These are phyloP conservation scores for Zosterops lateralis DNA, from an alignment of 2,113 vertebrate species.

Conservation along the genomic window DNA sequence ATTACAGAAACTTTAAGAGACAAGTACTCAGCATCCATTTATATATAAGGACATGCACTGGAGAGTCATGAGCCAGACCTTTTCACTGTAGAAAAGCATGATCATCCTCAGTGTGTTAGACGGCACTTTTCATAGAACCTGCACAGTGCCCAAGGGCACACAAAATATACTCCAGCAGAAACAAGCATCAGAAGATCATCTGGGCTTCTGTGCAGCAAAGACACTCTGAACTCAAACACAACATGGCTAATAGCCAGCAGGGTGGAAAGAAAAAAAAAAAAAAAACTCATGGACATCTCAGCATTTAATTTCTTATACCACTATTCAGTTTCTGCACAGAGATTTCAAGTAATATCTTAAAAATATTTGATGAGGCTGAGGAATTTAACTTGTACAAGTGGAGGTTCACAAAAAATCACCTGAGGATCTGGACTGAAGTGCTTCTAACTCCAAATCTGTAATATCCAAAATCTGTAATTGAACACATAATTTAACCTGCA, in stretches of 20 bases:
- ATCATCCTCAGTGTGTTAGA: neutral
- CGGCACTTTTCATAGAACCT: neutral
- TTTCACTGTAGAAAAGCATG: rapidly evolving
- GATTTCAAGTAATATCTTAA: neutral
- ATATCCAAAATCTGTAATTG: neutral
- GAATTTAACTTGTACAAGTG: neutral
- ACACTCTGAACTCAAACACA: neutral
- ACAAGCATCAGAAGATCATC: neutral
- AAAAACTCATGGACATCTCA: rapidly evolving
- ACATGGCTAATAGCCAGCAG: neutral
- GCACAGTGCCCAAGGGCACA: rapidly evolving
- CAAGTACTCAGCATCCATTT: neutral
- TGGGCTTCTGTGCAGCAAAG: neutral
- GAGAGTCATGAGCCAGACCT: neutral
- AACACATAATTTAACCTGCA: neutral
- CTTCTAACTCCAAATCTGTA: neutral
- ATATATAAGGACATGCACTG: neutral
- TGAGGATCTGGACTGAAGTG: neutral
- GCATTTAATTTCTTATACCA: neutral
- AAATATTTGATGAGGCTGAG: neutral
- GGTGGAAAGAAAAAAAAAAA: neutral
- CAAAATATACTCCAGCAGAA: neutral
- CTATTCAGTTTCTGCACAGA: neutral
- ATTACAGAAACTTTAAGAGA: neutral
- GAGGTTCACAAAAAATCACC: neutral